These are phyloP conservation scores for Eulacestoma nigropectus DNA, from an alignment of 2,113 vertebrate species.

Conservation along the genomic window DNA sequence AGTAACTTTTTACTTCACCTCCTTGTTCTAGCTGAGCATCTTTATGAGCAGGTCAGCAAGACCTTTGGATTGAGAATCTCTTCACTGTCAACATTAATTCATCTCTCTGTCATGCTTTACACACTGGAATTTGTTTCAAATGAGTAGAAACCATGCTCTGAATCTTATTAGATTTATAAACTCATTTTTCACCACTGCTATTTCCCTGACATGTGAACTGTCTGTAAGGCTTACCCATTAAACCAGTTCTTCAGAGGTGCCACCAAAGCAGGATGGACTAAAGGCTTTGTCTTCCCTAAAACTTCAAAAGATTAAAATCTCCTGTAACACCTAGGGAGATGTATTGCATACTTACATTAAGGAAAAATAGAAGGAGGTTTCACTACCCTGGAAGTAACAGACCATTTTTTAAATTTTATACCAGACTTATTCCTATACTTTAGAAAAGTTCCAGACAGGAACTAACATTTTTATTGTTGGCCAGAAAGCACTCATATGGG, in stretches of 20 bases:
- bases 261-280: background rate
- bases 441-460: slow-evolving; percentile 36
- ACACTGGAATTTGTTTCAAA: slow-evolving; percentile 1
- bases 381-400: background rate
- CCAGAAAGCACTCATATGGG: background rate
- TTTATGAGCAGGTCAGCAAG: background rate
- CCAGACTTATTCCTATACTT: background rate
- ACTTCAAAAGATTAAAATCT: background rate
- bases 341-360: background rate
- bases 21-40: background rate
- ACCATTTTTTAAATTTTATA: background rate
- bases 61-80: background rate
- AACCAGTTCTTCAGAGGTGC: background rate
- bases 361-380: background rate
- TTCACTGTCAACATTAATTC: background rate
- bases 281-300: background rate
- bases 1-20: background rate
- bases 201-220: background rate
- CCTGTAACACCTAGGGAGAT: background rate
- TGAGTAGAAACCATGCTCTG: background rate
- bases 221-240: background rate
- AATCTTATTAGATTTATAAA: background rate
- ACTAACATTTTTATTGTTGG: background rate
- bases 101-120: background rate
- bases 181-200: background rate